phyloP scores from a whole-genome alignment of 2,797 vertebrate species.

The Agapornis canus region DNA sequence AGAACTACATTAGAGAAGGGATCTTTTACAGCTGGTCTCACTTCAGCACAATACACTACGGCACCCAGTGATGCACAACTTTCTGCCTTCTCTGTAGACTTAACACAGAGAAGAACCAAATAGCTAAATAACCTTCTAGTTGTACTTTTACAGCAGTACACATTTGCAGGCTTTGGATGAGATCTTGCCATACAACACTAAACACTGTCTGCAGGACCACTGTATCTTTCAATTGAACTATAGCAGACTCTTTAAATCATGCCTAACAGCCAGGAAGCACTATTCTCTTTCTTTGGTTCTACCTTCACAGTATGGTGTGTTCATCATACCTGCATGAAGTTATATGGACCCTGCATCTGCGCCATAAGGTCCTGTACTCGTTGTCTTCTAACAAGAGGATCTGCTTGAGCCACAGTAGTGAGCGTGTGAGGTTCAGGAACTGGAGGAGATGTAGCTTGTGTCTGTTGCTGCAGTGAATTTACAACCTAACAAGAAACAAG shows the following conservation, averaged over 20 bases:
- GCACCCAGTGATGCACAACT: no score
- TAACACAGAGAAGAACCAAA: neutral
- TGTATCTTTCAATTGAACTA: neutral
- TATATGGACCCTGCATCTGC: conserved; percentile 98
- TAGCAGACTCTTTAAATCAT: neutral
- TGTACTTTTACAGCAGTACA: neutral
- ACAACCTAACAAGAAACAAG: conserved; percentile 81
- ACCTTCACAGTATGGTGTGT: neutral
- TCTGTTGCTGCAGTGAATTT: conserved; percentile 90
- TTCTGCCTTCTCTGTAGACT: neutral
- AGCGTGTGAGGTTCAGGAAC: conserved; percentile 84
- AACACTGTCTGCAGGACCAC: neutral
- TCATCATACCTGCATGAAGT: conserved; percentile 95
- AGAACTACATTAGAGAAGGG: neutral
- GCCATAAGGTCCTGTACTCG: conserved; percentile 98
- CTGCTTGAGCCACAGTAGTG: conserved; percentile 81
- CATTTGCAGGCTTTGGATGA: neutral
- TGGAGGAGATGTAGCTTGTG: conserved; percentile 82
- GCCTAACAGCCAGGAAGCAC: neutral
- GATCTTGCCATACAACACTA: neutral
- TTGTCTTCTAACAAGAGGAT: conserved; percentile 93
- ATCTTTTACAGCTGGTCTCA: neutral
- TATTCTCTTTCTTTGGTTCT: neutral
- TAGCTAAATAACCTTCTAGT: neutral
- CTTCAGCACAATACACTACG: neutral